Evolutionary conservation across 2,113 vertebrate species (phyloP), one percentile per base, ranked within the genome.

Genomic region (Melanerpes formicivorus): DNA sequence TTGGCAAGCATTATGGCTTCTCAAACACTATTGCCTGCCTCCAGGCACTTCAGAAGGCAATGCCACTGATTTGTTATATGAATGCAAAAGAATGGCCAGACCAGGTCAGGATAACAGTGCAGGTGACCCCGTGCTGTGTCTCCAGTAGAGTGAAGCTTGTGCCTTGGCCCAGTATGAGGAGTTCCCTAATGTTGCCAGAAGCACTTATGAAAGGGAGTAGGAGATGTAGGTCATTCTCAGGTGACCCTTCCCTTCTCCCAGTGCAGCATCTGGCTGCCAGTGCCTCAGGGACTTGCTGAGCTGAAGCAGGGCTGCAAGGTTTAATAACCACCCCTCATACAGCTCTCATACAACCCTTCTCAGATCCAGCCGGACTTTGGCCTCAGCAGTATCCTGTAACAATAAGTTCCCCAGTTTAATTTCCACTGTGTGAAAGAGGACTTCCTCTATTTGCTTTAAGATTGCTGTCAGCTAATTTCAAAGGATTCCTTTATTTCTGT

Each of bases 371-470:
- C 67, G 15, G 30, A 58, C 42, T 95, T 71, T 67, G 73, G 48
- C 93, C 85, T 86, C 75, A 85, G 23, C 44, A 81, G 19, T 65
- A 72, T 93, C 92, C 90, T 86, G 76, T 69, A 75, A 95, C 82
- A 87, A 21, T 37, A 88, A 75, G 54, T 86, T 65, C 48, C 77
- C 84, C 23, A 9, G 37, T 80, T 94, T 86, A 69, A 86, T 65
- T 91, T 88, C 85, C 92, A 93, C 58, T 78, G 77, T 88, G 95
- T 81, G 83, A 94, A 93, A 91, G 88, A 72, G 70, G 22, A 91
- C 70, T 95, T 96, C 95, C 93, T 78, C 29, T 88, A 10, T 90
- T 96, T 91, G 72, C 91, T 96, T 91, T 58, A 64, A 93, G 13
- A 62, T 90, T 54, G 48, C 14, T 8, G 80, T 44, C 34, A 72